Evolutionary conservation across 1,140 invertebrate genomes (phyloP), one percentile per base, ranked within the genome.

Genomic region (Cecropterus lyciades): DNA sequence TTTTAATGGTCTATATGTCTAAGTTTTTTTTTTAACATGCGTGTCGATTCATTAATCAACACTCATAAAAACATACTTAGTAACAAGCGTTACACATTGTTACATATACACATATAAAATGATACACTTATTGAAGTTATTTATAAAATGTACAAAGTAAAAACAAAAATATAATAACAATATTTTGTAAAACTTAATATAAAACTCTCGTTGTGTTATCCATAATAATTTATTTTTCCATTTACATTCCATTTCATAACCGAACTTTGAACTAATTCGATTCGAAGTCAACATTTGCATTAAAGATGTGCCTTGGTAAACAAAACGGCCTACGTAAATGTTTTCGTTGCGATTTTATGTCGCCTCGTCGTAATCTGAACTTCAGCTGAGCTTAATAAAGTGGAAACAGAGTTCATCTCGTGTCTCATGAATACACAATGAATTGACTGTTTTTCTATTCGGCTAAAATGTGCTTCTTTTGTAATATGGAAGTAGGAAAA

Each of bases 371-470:
- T n/a, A 56, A 56, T 56, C 53, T 37, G 37, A 56, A 56, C 40
- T 56, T 56, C 53, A 56, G 53, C 17, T 56, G 53, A 11, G 53
- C 33, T 56, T 56, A 56, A 56, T 56, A 56, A 56, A 56, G 37
- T 56, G 53, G 53, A 56, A 56, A 56, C 53, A 56, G 37, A 24
- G 53, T 42, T 55, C 52, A 55, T 55, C 52, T 55, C 52, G 30
- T 16, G 52, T 55, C 52, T 55, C 52, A 55, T 56, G 53, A 56
- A 56, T 56, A 56, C 53, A 56, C 15, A 56, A 56, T 56, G 53
- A 56, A 56, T 56, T 24, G 53, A 56, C 53, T 56, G 30, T 17
- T 43, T 17, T 42, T 17, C 24, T 52, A 52, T 52, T 52, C 24
- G 37, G 17, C 2, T 40, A 17, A 20, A 8, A 30, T 43, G 53